Evolutionary conservation across 2,113 vertebrate species (phyloP).

Genomic region (Orycteropus afer): DNA sequence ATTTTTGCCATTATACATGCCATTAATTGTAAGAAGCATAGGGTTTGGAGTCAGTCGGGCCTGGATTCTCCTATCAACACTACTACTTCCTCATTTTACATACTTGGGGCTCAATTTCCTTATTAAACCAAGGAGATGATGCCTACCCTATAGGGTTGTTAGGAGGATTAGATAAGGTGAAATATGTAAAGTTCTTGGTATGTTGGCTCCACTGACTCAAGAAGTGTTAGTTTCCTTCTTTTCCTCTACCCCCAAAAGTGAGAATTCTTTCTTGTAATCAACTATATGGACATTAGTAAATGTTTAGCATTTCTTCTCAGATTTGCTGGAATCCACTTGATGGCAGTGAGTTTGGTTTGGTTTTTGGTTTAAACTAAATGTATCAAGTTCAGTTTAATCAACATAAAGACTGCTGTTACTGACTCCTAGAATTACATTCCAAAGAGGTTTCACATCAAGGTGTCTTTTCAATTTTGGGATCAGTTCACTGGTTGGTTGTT

Average conservation of each 20-base stretch:
- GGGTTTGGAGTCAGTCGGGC: not conserved
- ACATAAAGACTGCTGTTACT: not conserved
- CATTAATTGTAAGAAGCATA: not conserved
- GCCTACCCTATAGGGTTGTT: too few species aligned
- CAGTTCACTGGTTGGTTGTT: not conserved
- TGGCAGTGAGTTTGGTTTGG: too few species aligned
- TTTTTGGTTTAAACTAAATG: too few species aligned
- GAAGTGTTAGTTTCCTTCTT: not conserved
- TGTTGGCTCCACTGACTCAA: not conserved
- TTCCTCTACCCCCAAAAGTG: not conserved
- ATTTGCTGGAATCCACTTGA: too few species aligned
- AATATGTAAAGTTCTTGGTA: too few species aligned
- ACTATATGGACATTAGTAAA: not conserved
- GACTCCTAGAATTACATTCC: not conserved
- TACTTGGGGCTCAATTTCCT: not conserved
- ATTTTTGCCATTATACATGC: not conserved
- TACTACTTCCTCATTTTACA: not conserved
- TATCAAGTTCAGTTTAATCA: conserved; percentile 14
- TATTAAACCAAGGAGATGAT: not conserved
- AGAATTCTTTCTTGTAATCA: not conserved
- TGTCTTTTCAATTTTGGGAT: not conserved
- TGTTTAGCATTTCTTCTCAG: not conserved
- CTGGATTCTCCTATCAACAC: not conserved
- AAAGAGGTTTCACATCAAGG: not conserved
- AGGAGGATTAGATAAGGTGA: too few species aligned